phyloP scores from a whole-genome alignment of 2,888 invertebrate genomes.

The Zygaena filipendulae region DNA sequence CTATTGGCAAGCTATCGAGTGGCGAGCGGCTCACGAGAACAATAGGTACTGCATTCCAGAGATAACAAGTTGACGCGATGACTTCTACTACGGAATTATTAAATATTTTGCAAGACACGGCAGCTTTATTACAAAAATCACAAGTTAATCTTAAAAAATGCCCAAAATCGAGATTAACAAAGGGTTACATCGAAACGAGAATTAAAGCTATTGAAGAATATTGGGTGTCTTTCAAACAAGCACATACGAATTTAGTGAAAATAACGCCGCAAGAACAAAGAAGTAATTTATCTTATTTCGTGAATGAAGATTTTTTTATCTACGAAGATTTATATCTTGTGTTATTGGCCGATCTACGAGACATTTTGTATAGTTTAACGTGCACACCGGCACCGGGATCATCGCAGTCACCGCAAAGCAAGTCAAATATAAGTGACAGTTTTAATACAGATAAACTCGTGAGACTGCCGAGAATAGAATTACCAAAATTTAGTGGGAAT shows the following conservation, averaged over 20 bases:
- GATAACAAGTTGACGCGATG: too few relatives aligned
- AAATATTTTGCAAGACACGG: slow-evolving; percentile 14
- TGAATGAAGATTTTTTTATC: slow-evolving; percentile 18
- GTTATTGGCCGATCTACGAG: slow-evolving; percentile 16
- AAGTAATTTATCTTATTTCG: slow-evolving; percentile 13
- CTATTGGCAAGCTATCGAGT: too few relatives aligned
- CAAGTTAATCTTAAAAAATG: slow-evolving; percentile 17
- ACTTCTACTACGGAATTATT: too few relatives aligned
- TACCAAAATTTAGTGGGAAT: slow-evolving; percentile 10
- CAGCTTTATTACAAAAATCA: slow-evolving; percentile 12
- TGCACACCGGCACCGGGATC: too few relatives aligned
- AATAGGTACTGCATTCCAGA: too few relatives aligned
- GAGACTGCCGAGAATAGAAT: slow-evolving; percentile 14
- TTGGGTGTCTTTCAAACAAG: slow-evolving; percentile 14
- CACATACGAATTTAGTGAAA: slow-evolving; percentile 9
- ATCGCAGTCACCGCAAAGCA: slow-evolving; percentile 9
- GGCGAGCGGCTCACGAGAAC: too few relatives aligned
- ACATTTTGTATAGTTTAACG: too few relatives aligned
- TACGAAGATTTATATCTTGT: slow-evolving; percentile 6
- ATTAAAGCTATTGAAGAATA: slow-evolving; percentile 16
- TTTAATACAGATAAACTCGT: too few relatives aligned
- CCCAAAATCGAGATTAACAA: slow-evolving; percentile 15
- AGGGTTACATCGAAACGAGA: slow-evolving; percentile 16
- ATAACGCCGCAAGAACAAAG: slow-evolving; percentile 9
- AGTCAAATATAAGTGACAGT: not conserved